Conservation (phyloP, 2,888 invertebrate species). For the Drosophila borborema region DNA sequence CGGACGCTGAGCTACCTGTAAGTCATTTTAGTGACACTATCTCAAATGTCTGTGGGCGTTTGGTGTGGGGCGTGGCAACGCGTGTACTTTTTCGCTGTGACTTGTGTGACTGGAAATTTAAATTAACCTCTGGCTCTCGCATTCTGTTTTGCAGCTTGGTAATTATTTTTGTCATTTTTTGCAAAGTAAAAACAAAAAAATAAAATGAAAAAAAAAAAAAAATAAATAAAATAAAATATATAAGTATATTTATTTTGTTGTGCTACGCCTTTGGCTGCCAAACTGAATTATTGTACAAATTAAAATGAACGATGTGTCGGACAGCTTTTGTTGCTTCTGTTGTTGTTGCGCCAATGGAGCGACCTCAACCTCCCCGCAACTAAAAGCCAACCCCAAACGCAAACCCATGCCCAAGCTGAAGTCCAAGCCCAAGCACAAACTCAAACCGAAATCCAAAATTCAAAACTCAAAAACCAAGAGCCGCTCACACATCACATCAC, state of each 20-base stretch:
- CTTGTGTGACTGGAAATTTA: constrained; percentile 83
- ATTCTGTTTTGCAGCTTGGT: constrained; percentile 34
- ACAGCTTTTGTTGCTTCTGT: constrained; percentile 38
- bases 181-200: constrained; percentile 23
- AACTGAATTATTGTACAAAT: constrained; percentile 74
- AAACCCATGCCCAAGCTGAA: constrained; percentile 6
- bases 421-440: neutral
- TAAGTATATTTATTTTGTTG: constrained; percentile 14
- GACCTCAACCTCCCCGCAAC: neutral
- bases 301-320: constrained; percentile 83
- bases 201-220: neutral
- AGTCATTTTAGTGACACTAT: constrained; percentile 79
- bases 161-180: constrained; percentile 70
- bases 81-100: constrained; percentile 41
- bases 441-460: constrained; percentile 20
- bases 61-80: constrained; percentile 12
- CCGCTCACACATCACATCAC: constrained; percentile 42
- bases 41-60: constrained; percentile 27
- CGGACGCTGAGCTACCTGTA: constrained; percentile 57
- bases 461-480: constrained; percentile 8
- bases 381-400: constrained; percentile 1
- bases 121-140: constrained; percentile 65
- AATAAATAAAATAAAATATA: constrained; percentile 9
- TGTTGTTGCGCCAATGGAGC: constrained; percentile 63
- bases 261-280: constrained; percentile 53